A percentile compares a stretch with the other conserved stretches of the same genome.
Conservation (phyloP, 2,113 vertebrate species). For the Chamaea fasciata region DNA sequence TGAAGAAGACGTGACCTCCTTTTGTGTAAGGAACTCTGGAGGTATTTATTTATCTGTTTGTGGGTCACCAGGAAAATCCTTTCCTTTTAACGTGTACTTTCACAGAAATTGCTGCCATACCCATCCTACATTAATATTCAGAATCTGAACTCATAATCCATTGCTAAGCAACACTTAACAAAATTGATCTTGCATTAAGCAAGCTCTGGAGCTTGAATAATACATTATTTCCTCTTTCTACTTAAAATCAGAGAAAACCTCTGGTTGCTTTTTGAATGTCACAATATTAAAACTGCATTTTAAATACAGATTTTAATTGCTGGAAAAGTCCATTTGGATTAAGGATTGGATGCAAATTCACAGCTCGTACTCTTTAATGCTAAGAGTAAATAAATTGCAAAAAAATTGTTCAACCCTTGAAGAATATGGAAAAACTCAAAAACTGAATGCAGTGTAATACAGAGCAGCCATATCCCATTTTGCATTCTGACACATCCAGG, state of each 20-base stretch:
- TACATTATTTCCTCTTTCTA: constrained; percentile 53
- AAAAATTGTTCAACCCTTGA: neutral
- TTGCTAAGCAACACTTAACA: constrained; percentile 70
- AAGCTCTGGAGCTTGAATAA: constrained; percentile 60
- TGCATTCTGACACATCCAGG: neutral
- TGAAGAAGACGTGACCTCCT: neutral
- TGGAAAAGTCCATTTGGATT: constrained; percentile 20
- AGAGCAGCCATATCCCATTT: neutral
- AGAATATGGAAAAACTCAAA: neutral
- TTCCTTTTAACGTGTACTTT: neutral
- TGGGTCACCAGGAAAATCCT: neutral
- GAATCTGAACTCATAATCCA: constrained; percentile 48
- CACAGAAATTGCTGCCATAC: neutral
- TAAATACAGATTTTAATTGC: constrained; percentile 29
- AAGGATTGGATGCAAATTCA: constrained; percentile 7
- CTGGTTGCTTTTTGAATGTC: constrained; percentile 23
- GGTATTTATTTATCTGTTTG: neutral
- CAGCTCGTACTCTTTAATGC: neutral
- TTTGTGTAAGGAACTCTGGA: neutral
- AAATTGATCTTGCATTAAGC: constrained; percentile 65
- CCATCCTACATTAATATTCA: constrained; percentile 45
- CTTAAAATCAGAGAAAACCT: constrained; percentile 37
- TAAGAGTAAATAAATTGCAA: neutral
- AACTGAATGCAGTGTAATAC: neutral
- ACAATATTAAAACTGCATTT: constrained; percentile 16